These are phyloP conservation scores for Gibbula magus DNA, from an alignment of 2,888 invertebrate genomes.

Conservation along the genomic window DNA sequence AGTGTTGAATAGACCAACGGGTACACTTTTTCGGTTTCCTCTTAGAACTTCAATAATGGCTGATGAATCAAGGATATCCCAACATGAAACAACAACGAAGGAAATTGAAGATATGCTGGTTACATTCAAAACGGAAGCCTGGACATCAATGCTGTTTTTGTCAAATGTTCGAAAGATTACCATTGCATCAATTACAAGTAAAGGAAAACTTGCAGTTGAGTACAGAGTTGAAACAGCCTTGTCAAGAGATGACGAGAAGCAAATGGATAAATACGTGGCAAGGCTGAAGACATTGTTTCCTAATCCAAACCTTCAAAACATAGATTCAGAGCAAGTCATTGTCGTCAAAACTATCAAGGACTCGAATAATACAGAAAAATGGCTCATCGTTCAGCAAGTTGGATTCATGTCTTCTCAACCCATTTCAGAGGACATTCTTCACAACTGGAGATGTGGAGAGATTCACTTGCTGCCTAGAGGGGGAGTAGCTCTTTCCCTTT, in stretches of 20 bases:
- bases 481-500: conserved; percentile 46
- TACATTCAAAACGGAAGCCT: conserved; percentile 54
- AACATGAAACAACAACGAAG: conserved; percentile 36
- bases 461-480: conserved; percentile 52
- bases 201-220: conserved; percentile 30
- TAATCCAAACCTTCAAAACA: no score
- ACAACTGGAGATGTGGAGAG: conserved; percentile 42
- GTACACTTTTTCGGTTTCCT: conserved; percentile 69
- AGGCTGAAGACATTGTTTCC: background rate
- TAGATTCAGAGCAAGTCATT: conserved; percentile 17
- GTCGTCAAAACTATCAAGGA: conserved; percentile 32
- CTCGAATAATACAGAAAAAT: conserved; percentile 32
- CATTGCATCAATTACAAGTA: conserved; percentile 38
- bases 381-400: conserved; percentile 57
- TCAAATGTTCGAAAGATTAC: conserved; percentile 57
- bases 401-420: conserved; percentile 44
- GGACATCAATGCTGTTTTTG: conserved; percentile 64
- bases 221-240: conserved; percentile 34
- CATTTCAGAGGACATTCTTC: conserved; percentile 39
- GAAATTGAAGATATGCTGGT: conserved; percentile 47
- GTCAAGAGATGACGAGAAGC: conserved; percentile 1
- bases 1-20: conserved; percentile 39
- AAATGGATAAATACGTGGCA: conserved; percentile 28
- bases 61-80: conserved; percentile 52
- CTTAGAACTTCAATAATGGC: conserved; percentile 56